phyloP scores from a whole-genome alignment of 2,113 vertebrate genomes.

The Steatornis caripensis region DNA sequence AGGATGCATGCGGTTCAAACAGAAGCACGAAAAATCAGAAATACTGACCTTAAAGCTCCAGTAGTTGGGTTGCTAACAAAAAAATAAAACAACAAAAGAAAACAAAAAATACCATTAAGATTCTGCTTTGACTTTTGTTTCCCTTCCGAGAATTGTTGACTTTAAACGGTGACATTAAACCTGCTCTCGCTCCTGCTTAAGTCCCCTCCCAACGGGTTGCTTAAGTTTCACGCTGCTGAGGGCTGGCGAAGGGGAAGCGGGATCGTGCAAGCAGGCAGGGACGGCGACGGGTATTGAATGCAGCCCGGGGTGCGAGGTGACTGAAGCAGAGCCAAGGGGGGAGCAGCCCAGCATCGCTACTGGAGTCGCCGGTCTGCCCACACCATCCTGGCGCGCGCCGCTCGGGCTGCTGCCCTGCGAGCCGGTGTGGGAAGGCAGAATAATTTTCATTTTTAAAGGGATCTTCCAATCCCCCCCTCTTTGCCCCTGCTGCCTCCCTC shows the following conservation, averaged over 20 bases:
- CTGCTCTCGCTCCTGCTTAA: not conserved
- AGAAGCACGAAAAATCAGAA: constrained; percentile 61
- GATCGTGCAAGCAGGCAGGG: not conserved
- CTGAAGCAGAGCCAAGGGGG: rapidly evolving
- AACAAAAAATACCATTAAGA: constrained; percentile 70
- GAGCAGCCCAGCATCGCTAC: not conserved
- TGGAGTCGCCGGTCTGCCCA: not conserved
- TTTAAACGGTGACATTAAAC: not conserved
- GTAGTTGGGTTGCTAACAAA: constrained; percentile 93
- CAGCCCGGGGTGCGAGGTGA: not conserved
- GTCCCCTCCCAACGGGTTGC: not conserved
- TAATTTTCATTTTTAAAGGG: not conserved
- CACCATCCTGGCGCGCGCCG: rapidly evolving
- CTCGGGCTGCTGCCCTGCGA: not conserved
- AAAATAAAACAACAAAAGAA: constrained; percentile 3
- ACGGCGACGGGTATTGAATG: rapidly evolving
- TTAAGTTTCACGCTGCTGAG: not conserved
- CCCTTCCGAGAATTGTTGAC: not conserved
- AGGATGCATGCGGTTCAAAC: constrained; percentile 69
- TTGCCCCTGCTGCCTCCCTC: not conserved
- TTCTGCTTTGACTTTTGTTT: constrained; percentile 1
- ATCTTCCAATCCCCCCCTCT: not conserved
- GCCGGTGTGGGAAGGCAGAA: not conserved
- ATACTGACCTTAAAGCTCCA: constrained; percentile 99
- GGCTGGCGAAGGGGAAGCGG: not conserved